Conservation (phyloP, 2,113 vertebrate genomes). For the Sceloporus tristichus region DNA sequence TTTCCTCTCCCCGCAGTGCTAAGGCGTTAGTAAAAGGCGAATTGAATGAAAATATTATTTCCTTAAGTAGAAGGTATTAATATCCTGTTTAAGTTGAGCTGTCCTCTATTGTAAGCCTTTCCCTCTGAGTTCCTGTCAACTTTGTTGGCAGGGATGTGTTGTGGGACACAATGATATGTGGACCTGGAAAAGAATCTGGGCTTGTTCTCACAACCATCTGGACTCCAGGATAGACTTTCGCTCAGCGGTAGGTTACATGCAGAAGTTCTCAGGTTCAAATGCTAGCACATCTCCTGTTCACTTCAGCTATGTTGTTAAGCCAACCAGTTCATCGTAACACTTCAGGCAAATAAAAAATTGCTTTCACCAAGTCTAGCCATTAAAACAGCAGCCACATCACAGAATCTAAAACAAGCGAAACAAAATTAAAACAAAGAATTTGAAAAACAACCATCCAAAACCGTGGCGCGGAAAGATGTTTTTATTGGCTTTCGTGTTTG, state of each 20-base stretch:
- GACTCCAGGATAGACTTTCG: background rate
- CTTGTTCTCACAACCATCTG: conserved; percentile 35
- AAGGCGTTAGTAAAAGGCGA: conserved; percentile 62
- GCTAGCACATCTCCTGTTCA: background rate
- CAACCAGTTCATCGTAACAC: background rate
- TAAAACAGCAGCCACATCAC: background rate
- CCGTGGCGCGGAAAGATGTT: background rate
- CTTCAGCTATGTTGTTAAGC: too few relatives aligned
- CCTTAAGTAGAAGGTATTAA: conserved; percentile 78
- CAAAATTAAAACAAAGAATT: too few relatives aligned
- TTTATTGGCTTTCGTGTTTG: background rate
- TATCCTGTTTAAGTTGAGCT: conserved; percentile 79
- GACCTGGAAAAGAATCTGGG: conserved; percentile 43
- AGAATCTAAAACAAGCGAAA: background rate
- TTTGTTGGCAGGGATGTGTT: conserved; percentile 71
- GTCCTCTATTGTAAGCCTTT: conserved; percentile 66
- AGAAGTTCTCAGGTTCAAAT: background rate
- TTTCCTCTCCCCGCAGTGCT: conserved; percentile 52
- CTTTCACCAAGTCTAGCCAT: background rate
- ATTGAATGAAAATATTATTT: conserved; percentile 76
- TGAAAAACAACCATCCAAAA: too few relatives aligned
- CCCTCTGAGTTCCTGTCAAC: conserved; percentile 71
- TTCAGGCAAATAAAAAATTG: background rate
- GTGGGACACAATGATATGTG: conserved; percentile 22
- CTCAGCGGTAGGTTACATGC: background rate